These are phyloP conservation scores for Drosophila yooni DNA, from an alignment of 2,888 invertebrate genomes.

Conservation along the genomic window DNA sequence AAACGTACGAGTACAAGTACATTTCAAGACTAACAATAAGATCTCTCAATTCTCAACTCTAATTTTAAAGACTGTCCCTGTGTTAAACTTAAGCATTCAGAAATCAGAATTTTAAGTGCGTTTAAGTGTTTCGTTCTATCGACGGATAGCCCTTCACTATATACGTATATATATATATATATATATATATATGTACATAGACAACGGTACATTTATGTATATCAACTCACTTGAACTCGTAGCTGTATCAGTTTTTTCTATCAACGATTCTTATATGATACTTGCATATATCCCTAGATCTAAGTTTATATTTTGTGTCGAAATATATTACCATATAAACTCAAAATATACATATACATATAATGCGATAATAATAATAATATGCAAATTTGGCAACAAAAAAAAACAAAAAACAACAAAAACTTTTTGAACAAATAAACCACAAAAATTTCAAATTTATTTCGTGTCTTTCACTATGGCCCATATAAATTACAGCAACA, in stretches of 20 bases:
- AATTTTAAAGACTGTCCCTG: conserved; percentile 76
- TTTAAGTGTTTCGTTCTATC: conserved; percentile 38
- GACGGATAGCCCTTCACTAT: conserved; percentile 11
- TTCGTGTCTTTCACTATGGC: conserved; percentile 49
- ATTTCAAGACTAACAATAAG: conserved; percentile 61
- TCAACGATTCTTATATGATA: conserved; percentile 50
- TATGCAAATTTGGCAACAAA: conserved; percentile 70
- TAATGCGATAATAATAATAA: conserved; percentile 44
- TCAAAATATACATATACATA: conserved; percentile 26
- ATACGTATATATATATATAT: conserved; percentile 7
- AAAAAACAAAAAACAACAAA: not conserved
- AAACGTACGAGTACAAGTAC: conserved; percentile 42
- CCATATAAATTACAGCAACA: conserved; percentile 56
- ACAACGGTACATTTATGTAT: conserved; percentile 6
- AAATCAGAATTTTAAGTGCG: conserved; percentile 28
- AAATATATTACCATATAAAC: conserved; percentile 43
- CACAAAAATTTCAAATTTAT: conserved; percentile 45
- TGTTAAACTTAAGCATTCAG: conserved; percentile 65
- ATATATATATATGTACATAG: conserved; percentile 6
- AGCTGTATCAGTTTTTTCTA: conserved; percentile 68
- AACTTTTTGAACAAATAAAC: conserved; percentile 71
- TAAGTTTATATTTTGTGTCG: conserved; percentile 74
- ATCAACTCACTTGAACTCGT: conserved; percentile 38
- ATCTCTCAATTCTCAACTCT: conserved; percentile 60
- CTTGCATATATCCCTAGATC: conserved; percentile 46